phyloP scores from a whole-genome alignment of 2,888 invertebrate species.

The Polydrusus tereticollis region DNA sequence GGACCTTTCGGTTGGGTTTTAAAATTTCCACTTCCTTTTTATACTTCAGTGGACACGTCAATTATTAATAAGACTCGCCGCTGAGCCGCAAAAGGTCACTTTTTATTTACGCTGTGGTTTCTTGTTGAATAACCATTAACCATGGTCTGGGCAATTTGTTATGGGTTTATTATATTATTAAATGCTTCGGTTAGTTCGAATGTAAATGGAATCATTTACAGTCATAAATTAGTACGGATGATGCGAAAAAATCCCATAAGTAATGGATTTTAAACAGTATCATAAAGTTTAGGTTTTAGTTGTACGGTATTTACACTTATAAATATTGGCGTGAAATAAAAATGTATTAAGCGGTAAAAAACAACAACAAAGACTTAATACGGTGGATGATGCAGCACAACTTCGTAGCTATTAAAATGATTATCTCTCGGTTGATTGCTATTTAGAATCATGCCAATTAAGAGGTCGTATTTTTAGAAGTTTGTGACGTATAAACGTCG shows the following conservation, averaged over 20 bases:
- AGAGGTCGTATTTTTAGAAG: too few species aligned
- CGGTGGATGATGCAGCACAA: too few species aligned
- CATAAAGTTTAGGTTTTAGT: too few species aligned
- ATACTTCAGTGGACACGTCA: slow-evolving; percentile 40
- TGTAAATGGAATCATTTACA: slow-evolving; percentile 17
- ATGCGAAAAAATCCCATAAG: not conserved
- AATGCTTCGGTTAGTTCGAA: slow-evolving; percentile 21
- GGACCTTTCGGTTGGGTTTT: slow-evolving; percentile 33
- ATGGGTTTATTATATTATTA: slow-evolving; percentile 41
- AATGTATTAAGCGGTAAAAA: too few species aligned
- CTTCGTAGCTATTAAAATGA: too few species aligned
- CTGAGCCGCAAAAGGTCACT: slow-evolving; percentile 40
- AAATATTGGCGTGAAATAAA: too few species aligned
- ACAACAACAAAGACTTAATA: too few species aligned
- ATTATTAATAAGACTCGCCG: slow-evolving; percentile 44
- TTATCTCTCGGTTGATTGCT: too few species aligned
- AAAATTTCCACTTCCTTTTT: slow-evolving; percentile 32
- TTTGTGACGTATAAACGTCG: too few species aligned
- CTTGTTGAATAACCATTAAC: slow-evolving; percentile 34
- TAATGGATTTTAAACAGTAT: too few species aligned
- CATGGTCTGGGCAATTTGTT: slow-evolving; percentile 38
- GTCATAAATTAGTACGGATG: slow-evolving; percentile 10
- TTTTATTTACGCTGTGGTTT: slow-evolving; percentile 46
- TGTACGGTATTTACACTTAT: too few species aligned
- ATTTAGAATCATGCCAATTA: too few species aligned